Evolutionary conservation across 2,113 vertebrate genomes (phyloP).

Genomic region (Anoplopoma fimbria): DNA sequence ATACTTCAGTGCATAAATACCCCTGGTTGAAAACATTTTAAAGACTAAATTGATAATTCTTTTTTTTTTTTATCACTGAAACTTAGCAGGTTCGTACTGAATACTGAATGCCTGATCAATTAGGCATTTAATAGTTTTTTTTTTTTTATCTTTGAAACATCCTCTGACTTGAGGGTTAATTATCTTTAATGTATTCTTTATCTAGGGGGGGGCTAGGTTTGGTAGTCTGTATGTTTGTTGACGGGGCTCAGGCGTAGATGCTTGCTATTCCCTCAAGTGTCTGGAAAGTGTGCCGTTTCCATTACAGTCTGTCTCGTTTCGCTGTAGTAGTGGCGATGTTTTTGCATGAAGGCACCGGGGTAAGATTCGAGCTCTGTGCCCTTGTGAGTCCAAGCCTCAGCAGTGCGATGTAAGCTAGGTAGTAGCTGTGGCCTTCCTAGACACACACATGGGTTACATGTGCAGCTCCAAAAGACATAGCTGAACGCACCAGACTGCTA

Average conservation of each 20-base stretch:
- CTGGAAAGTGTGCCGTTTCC: conserved; percentile 85
- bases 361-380: conserved; percentile 50
- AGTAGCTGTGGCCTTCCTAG: conserved; percentile 34
- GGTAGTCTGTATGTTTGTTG: conserved; percentile 70
- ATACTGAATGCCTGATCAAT: neutral
- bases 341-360: conserved; percentile 73
- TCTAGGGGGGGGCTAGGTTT: neutral
- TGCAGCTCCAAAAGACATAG: conserved; percentile 74
- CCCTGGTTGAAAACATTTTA: no score
- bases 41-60: neutral
- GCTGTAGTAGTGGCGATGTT: conserved; percentile 74
- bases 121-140: conserved; percentile 21
- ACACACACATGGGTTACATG: conserved; percentile 72
- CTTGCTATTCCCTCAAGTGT: conserved; percentile 85
- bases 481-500: conserved; percentile 50
- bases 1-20: no score
- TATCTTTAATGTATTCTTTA: conserved; percentile 57
- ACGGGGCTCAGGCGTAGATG: conserved; percentile 78
- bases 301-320: conserved; percentile 78
- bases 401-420: conserved; percentile 17
- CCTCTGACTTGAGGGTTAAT: no score
- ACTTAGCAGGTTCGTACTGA: neutral
- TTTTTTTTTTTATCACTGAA: conserved; percentile 15
- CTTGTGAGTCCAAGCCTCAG: conserved; percentile 45
- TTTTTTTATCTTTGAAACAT: conserved; percentile 27